A percentile compares a stretch with the other conserved stretches of the same genome.
Evolutionary conservation across 2,797 vertebrate species (phyloP).

Genomic region (Anabas testudineus): DNA sequence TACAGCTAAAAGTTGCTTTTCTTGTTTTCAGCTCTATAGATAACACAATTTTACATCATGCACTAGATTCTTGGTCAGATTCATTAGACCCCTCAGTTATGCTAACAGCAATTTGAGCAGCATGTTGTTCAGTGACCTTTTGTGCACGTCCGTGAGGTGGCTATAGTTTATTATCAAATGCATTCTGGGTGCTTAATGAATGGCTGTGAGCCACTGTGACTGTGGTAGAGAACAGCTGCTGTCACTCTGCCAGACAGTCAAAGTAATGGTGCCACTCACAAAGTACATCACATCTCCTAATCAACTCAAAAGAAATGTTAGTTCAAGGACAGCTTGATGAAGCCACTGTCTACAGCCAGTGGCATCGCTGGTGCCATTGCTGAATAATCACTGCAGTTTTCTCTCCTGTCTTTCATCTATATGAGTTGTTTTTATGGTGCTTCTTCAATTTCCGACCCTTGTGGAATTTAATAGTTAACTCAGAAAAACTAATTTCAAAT

Average conservation of each 20-base stretch:
- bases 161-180: conserved; percentile 27
- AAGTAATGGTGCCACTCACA: conserved; percentile 51
- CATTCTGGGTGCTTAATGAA: conserved; percentile 25
- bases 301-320: conserved; percentile 67
- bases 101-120: conserved; percentile 14
- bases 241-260: conserved; percentile 44
- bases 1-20: not conserved
- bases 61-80: conserved; percentile 2
- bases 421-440: conserved; percentile 18
- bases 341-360: conserved; percentile 17
- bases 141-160: conserved; percentile 27
- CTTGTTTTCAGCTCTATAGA: not conserved
- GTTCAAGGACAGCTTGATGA: conserved; percentile 71
- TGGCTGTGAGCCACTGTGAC: conserved; percentile 26
- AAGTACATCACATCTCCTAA: conserved; percentile 58
- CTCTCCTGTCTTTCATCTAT: conserved; percentile 9
- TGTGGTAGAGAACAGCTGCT: conserved; percentile 39
- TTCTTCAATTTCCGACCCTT: conserved; percentile 48
- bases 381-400: conserved; percentile 1
- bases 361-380: not conserved
- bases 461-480: conserved; percentile 49
- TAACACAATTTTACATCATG: not conserved
- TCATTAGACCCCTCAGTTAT: not conserved
- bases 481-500: conserved; percentile 60
- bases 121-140: conserved; percentile 60